phyloP scores from a whole-genome alignment of 2,888 invertebrate species.

The Caenorhabditis drosophilae region DNA sequence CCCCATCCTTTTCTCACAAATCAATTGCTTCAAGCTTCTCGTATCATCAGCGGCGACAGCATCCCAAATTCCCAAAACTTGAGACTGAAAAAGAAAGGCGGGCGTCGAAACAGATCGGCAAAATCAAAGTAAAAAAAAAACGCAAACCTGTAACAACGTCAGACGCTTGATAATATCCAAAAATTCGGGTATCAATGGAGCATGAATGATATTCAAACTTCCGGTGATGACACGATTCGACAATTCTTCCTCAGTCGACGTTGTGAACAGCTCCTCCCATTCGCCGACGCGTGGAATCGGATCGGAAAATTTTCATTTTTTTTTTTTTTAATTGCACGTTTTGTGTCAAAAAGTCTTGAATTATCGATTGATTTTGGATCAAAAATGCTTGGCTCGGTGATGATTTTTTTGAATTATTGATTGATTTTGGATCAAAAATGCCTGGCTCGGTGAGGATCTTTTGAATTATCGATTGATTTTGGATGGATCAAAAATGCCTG shows the following conservation, averaged over 20 bases:
- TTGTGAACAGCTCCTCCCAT: conserved; percentile 24
- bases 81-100: conserved; percentile 53
- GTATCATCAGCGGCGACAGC: conserved; percentile 62
- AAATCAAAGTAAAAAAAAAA: neutral
- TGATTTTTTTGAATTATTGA: no score
- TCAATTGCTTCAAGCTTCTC: conserved; percentile 60
- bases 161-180: conserved; percentile 20
- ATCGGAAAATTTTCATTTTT: conserved; percentile 16
- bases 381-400: no score
- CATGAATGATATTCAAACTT: conserved; percentile 17
- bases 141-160: conserved; percentile 6
- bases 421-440: no score
- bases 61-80: conserved; percentile 63
- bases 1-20: conserved; percentile 55
- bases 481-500: no score
- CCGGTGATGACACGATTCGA: conserved; percentile 26
- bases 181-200: conserved; percentile 23
- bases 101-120: no score
- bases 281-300: conserved; percentile 34
- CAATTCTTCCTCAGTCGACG: conserved; percentile 25
- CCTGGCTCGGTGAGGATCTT: no score
- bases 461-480: no score
- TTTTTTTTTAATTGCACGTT: neutral
- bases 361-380: no score
- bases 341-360: no score